Evolutionary conservation across 2,797 vertebrate genomes (phyloP).

Genomic region (Netta rufina): DNA sequence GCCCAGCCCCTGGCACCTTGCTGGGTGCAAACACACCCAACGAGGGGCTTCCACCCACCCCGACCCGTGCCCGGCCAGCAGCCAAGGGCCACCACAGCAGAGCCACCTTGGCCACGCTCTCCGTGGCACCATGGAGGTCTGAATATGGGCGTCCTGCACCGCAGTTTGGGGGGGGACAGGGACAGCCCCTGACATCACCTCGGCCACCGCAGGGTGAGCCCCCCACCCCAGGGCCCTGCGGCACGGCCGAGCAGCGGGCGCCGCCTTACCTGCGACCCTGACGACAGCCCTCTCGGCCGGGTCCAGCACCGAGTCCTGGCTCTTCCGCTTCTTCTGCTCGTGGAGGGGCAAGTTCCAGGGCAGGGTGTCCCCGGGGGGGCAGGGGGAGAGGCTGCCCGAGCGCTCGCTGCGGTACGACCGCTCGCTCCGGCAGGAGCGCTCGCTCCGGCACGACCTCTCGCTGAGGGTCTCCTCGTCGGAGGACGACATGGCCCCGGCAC

Average conservation of each 20-base stretch:
- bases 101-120: not conserved
- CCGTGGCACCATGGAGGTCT: not conserved
- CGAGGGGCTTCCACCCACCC: not conserved
- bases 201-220: rapidly evolving
- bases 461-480: slow-evolving; percentile 97
- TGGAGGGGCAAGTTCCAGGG: slow-evolving; percentile 97
- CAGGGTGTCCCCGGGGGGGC: slow-evolving; percentile 91
- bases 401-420: slow-evolving; percentile 85
- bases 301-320: slow-evolving; percentile 95
- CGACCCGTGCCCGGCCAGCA: not conserved
- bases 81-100: not conserved
- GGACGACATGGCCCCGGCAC: slow-evolving; percentile 87
- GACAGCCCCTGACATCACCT: not conserved
- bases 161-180: not conserved
- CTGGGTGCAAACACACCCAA: not conserved
- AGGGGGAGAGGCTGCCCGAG: slow-evolving; percentile 91
- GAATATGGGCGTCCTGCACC: not conserved
- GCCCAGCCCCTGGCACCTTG: not conserved
- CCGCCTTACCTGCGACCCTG: slow-evolving; percentile 91
- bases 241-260: not conserved
- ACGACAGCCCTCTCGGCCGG: slow-evolving; percentile 96
- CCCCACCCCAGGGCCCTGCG: not conserved
- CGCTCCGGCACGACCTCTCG: slow-evolving; percentile 92
- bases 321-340: slow-evolving; percentile 94
- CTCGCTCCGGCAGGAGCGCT: slow-evolving; percentile 93